These are phyloP conservation scores for Axea sp. DNA, from an alignment of 2,888 invertebrate genomes.

Conservation along the genomic window DNA sequence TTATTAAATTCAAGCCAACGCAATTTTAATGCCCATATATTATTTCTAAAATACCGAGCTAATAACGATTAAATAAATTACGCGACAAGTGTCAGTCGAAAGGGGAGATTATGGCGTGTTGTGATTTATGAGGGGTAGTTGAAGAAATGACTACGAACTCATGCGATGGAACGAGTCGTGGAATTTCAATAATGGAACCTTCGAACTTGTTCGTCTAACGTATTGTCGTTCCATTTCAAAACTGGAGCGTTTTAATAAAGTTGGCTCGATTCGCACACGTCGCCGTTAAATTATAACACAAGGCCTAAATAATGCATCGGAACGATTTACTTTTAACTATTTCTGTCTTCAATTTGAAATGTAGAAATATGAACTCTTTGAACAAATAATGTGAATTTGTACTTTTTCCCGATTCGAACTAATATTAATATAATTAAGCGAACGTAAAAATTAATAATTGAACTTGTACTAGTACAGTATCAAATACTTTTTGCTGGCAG, in stretches of 20 bases:
- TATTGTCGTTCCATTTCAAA: conserved; percentile 48
- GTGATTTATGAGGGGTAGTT: conserved; percentile 45
- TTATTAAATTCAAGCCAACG: no score
- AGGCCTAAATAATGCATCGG: conserved; percentile 16
- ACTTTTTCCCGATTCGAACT: no score
- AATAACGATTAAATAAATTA: conserved; percentile 53
- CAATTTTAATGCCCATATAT: no score
- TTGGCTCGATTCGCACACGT: conserved; percentile 3
- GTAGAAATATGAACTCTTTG: no score
- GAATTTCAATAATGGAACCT: conserved; percentile 53
- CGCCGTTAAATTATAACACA: conserved; percentile 27
- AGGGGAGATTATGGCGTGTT: conserved; percentile 43
- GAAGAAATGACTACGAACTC: conserved; percentile 41
- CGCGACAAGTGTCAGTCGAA: conserved; percentile 39
- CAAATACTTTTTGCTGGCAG: no score
- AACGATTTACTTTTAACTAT: conserved; percentile 13
- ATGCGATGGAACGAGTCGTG: conserved; percentile 16
- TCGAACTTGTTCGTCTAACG: conserved; percentile 46
- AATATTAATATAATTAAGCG: no score
- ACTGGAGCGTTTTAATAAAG: conserved; percentile 47
- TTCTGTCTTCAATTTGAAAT: no score
- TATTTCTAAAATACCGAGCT: conserved; percentile 25
- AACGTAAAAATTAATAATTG: no score
- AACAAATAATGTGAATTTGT: no score
- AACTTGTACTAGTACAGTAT: no score